Percentiles rank a stretch among this genome's conserved stretches.
These are phyloP conservation scores for Ivindomyrus marchei DNA, from an alignment of 2,113 vertebrate genomes.

Conservation along the genomic window DNA sequence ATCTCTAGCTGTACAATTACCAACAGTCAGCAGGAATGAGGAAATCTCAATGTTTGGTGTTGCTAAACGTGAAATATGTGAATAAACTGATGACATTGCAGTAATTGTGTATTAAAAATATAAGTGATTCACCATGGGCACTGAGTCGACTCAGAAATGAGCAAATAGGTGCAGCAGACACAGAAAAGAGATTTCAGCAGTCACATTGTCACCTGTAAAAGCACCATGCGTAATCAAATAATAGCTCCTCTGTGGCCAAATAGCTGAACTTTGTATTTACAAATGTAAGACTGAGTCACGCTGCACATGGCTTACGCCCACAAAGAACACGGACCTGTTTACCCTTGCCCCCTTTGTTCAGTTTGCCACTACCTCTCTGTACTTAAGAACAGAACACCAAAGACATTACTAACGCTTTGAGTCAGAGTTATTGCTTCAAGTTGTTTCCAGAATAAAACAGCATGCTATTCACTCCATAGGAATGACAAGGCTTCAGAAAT, in stretches of 20 bases:
- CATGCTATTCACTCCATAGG: slow-evolving; percentile 8
- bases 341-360: neutral
- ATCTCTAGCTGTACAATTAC: neutral
- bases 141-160: slow-evolving; percentile 2
- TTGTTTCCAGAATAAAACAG: slow-evolving; percentile 12
- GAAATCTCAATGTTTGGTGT: too few relatives aligned
- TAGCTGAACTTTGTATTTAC: neutral
- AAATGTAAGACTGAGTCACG: slow-evolving; percentile 14
- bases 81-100: neutral
- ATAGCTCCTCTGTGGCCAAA: neutral
- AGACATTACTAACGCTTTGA: neutral
- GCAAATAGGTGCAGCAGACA: slow-evolving; percentile 34
- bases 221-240: neutral
- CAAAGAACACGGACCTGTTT: neutral
- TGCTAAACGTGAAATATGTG: neutral
- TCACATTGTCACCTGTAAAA: slow-evolving; percentile 8
- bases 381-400: neutral
- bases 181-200: slow-evolving; percentile 14
- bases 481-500: neutral
- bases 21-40: neutral
- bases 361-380: neutral
- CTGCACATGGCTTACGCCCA: neutral
- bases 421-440: neutral
- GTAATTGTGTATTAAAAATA: neutral
- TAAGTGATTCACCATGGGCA: slow-evolving; percentile 3